These are phyloP conservation scores for Tachina lurida DNA, from an alignment of 2,888 invertebrate species.

Conservation along the genomic window DNA sequence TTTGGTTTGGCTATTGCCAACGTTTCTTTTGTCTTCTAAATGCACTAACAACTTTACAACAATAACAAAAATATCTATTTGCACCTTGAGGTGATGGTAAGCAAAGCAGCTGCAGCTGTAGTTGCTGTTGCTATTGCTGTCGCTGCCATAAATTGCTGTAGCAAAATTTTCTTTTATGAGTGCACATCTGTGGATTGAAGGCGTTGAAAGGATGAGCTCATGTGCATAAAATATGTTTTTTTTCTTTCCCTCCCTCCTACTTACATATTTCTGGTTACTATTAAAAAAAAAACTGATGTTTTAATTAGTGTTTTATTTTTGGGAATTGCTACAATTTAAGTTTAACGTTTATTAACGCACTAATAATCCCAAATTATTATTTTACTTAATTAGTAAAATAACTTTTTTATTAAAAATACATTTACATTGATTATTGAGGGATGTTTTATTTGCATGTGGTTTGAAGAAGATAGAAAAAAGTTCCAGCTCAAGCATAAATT, in stretches of 20 bases:
- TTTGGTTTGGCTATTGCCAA: constrained; percentile 26
- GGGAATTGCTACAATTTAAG: too few species aligned
- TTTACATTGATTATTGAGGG: too few species aligned
- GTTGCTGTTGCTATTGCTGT: background rate
- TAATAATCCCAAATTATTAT: too few species aligned
- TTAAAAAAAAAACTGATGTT: constrained; percentile 3
- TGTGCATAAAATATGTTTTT: constrained; percentile 64
- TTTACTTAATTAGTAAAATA: too few species aligned
- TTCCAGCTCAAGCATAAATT: constrained; percentile 34
- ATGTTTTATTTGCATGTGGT: constrained; percentile 7
- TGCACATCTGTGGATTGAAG: constrained; percentile 37
- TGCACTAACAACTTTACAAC: constrained; percentile 45
- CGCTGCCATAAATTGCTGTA: constrained; percentile 43
- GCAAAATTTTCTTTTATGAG: constrained; percentile 30
- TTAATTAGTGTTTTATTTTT: too few species aligned
- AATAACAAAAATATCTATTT: constrained; percentile 44
- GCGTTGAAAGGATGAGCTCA: constrained; percentile 66
- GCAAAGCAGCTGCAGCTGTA: background rate
- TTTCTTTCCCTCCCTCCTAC: background rate
- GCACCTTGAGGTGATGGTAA: constrained; percentile 64
- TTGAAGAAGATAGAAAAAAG: constrained; percentile 18
- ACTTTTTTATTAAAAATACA: too few species aligned
- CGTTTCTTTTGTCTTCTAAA: constrained; percentile 43
- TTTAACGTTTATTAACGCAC: too few species aligned
- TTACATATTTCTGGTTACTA: background rate